Percentiles rank a stretch among this genome's conserved stretches.
Evolutionary conservation across 2,113 vertebrate species (phyloP).

Genomic region (Hypomesus transpacificus): DNA sequence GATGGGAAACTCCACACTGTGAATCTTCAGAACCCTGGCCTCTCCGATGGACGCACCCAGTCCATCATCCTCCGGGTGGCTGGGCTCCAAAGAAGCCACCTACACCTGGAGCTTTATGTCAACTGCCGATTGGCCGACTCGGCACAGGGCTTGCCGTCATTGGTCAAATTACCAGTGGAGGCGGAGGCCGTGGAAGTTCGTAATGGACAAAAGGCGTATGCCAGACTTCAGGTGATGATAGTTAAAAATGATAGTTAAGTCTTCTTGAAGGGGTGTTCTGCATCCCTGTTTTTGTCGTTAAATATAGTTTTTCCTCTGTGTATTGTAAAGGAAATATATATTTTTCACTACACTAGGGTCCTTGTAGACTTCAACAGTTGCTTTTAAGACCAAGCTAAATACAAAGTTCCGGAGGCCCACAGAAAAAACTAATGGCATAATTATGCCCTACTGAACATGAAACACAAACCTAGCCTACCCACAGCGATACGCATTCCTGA

Average conservation of each 20-base stretch:
- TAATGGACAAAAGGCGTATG: conserved; percentile 75
- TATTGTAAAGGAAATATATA: neutral
- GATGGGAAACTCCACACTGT: conserved; percentile 81
- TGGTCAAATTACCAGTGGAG: conserved; percentile 71
- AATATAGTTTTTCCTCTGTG: neutral
- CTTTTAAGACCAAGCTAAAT: neutral
- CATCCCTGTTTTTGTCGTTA: too few relatives aligned
- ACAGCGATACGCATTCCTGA: neutral
- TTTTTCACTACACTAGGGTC: neutral
- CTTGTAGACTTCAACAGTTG: too few relatives aligned
- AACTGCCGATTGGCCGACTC: conserved; percentile 82
- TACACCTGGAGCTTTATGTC: conserved; percentile 77
- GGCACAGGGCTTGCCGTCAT: conserved; percentile 71
- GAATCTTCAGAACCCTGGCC: conserved; percentile 77
- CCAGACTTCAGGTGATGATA: conserved; percentile 77
- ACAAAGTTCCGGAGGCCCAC: neutral
- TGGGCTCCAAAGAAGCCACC: conserved; percentile 69
- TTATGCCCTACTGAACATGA: neutral
- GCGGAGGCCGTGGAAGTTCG: conserved; percentile 72
- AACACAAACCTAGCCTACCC: neutral
- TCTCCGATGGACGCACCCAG: conserved; percentile 78
- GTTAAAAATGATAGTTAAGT: too few relatives aligned
- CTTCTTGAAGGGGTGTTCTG: too few relatives aligned
- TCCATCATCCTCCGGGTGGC: conserved; percentile 75
- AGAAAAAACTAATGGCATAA: neutral